Conservation (phyloP, 2,113 vertebrate species). For the Heterotis niloticus region DNA sequence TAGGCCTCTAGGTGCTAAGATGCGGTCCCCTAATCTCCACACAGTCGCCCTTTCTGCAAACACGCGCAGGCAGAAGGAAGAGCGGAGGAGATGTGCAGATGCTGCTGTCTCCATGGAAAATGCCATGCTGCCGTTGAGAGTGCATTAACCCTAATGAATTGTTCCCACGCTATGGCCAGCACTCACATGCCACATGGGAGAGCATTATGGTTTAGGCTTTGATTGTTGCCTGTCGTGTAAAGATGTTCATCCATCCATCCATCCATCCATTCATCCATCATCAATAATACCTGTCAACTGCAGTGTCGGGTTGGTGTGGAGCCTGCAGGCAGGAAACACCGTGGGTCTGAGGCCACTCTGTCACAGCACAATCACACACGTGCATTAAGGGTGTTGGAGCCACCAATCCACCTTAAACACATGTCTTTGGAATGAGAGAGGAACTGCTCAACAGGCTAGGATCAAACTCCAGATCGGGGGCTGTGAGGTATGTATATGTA, state of each 20-base stretch:
- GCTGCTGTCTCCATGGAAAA: not conserved
- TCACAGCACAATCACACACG: too few relatives aligned
- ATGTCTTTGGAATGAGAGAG: too few relatives aligned
- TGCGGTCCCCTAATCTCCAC: not conserved
- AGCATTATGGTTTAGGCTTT: not conserved
- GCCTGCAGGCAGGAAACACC: too few relatives aligned
- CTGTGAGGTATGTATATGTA: too few relatives aligned
- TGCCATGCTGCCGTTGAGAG: not conserved
- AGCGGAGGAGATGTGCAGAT: not conserved
- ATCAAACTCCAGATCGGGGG: too few relatives aligned
- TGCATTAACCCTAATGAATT: slow-evolving; percentile 14
- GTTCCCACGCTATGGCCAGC: slow-evolving; percentile 4
- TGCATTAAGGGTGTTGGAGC: too few relatives aligned
- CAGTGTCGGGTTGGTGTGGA: too few relatives aligned
- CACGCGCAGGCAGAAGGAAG: not conserved
- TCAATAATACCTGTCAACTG: too few relatives aligned
- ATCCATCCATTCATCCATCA: not conserved
- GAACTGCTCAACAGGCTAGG: too few relatives aligned
- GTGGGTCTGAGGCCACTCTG: too few relatives aligned
- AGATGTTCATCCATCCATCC: too few relatives aligned
- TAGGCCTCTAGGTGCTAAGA: not conserved
- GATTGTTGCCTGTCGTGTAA: not conserved
- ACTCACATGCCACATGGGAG: not conserved
- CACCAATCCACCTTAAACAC: too few relatives aligned
- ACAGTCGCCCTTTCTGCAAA: not conserved